Evolutionary conservation across 2,113 vertebrate species (phyloP), one percentile per base, ranked within the genome.

Genomic region (Tachysurus fulvidraco): DNA sequence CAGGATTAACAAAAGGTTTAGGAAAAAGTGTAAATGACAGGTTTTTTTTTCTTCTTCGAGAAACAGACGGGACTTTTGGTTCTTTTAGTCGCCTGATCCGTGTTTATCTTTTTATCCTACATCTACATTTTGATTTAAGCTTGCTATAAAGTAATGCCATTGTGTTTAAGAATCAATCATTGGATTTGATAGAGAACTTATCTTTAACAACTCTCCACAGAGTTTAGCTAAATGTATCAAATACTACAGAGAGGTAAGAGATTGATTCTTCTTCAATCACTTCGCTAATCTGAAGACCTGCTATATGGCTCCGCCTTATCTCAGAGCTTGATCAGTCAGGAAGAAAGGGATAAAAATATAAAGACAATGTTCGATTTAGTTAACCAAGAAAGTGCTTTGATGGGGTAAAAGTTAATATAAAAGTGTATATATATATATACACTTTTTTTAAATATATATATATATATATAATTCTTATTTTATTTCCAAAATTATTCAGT

Each of bases 1-100:
- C 79, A 60, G 80, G 90, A 91, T 90, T 86, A 85, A 74, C 78
- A 84, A 65, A 74, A 88, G 85, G 64, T 85, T 89, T 83, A 86
- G 65, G 85, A 88, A 87, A 36, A 90, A 69, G 81, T 88, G 86
- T 86, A 87, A 88, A 89, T 52, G 78, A 62, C 73, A 81, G 57
- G 11, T 3, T 50, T 28, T 62, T 41, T 90, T 85, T 80, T 73
- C 17, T 44, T 4, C 46, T 57, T 74, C 59, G 16, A 71, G 21
- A 89, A 69, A 55, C 57, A 73, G 25, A 28, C 2, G 44, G 60
- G 67, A 36, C 55, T 23, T 23, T 67, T 19, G 71, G 54, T 79
- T 41, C 74, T 83, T 85, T 83, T n/a, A 30, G 41, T 79, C 30
- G 73, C 23, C 46, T 73, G 85, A 73, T 52, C 28, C 52, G 36